Percentiles rank a stretch among this genome's conserved stretches.
Evolutionary conservation across 2,888 invertebrate genomes (phyloP).

Genomic region (Drosophila gaucha): DNA sequence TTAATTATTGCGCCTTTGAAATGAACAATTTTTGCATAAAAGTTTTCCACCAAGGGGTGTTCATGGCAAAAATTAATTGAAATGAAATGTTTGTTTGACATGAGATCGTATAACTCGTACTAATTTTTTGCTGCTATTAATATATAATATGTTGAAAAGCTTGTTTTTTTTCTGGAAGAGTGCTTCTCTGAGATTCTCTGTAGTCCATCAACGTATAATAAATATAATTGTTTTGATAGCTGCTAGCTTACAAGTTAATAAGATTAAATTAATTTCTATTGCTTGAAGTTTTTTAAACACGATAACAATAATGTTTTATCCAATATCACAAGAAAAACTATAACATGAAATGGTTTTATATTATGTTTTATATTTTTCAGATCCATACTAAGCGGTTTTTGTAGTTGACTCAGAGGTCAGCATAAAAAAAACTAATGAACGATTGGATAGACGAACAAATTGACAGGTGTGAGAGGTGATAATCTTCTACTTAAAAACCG

Average conservation of each 20-base stretch:
- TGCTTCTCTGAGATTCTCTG: slow-evolving; percentile 7
- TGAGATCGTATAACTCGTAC: slow-evolving; percentile 55
- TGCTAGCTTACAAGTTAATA: slow-evolving; percentile 4
- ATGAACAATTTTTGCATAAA: slow-evolving; percentile 42
- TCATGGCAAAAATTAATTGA: slow-evolving; percentile 74
- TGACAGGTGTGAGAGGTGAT: too few species aligned
- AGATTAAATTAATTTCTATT: slow-evolving; percentile 3
- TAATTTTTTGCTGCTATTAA: slow-evolving; percentile 15
- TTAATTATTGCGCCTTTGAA: slow-evolving; percentile 58
- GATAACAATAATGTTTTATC: neutral
- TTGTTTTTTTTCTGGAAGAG: slow-evolving; percentile 15
- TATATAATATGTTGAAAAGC: slow-evolving; percentile 17
- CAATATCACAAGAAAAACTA: too few species aligned
- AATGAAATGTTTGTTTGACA: slow-evolving; percentile 78
- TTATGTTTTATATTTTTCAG: too few species aligned
- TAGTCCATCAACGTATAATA: slow-evolving; percentile 21
- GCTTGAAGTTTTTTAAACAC: neutral
- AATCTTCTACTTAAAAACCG: too few species aligned
- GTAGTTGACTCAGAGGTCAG: too few species aligned
- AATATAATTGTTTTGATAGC: slow-evolving; percentile 22
- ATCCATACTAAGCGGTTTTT: too few species aligned
- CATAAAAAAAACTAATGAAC: too few species aligned
- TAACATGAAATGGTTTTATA: too few species aligned
- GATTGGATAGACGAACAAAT: too few species aligned
- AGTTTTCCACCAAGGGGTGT: slow-evolving; percentile 37